Evolutionary conservation across 2,113 vertebrate genomes (phyloP), one percentile per base, ranked within the genome.

Genomic region (Cynoglossus semilaevis): DNA sequence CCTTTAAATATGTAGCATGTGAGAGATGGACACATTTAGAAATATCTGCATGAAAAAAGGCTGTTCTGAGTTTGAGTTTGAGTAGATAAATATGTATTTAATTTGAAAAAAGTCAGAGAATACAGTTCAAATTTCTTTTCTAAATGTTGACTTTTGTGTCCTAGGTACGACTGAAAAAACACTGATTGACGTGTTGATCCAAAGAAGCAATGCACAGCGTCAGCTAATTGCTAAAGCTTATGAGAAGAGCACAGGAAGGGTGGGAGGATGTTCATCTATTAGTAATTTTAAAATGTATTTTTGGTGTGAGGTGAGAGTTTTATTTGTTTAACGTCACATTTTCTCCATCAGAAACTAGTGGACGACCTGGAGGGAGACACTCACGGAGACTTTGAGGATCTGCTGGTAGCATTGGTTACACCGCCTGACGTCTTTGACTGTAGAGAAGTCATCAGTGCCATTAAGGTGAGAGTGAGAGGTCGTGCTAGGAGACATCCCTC

Each of bases 351-450:
- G 94, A 75, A 76, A 46, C 79, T 96, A 51, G 84, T 87, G 37
- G 91, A 84, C 67, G 94, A 93, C 58, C 79, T 96, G 79, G 78
- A 95, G 72, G 89, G 91, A 0, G 94, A 96, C 64, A 94, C 93
- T 35, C 91, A 87, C 0, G 94, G 94, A 51, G 77, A 94, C 58
- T 92, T 95, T 58, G 85, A 93, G 75, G 72, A 86, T 8, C 7
- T 92, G 61, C 76, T 95, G 50, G 87, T 93, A 4, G 91, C 89
- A 37, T 85, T 96, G 5, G 80, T 91, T 18, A 90, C 79, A 0
- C 84, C 90, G 9, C 87, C 92, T 0, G 91, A 80, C 14, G 49
- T 83, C 42, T 94, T 88, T 43, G 93, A 95, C 82, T 92, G 90
- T 0, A 89, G 83, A 9, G 91, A 94, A 76, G 82, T 94, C 16